Evolutionary conservation across 1,140 invertebrate species (phyloP).

Genomic region (Drosophila neocordata): DNA sequence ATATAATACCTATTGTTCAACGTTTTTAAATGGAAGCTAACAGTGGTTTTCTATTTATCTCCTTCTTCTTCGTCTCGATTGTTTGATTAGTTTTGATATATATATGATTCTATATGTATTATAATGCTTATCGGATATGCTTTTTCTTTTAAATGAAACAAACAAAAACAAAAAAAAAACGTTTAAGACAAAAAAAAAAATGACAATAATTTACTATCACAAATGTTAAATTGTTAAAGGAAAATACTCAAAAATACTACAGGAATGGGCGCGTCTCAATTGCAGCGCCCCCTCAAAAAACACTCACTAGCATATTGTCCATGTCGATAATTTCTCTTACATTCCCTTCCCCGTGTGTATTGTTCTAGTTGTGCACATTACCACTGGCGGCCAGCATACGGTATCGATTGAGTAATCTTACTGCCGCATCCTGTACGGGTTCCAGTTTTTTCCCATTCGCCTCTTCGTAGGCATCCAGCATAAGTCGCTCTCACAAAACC

Average conservation of each 20-base stretch:
- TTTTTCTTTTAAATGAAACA: slow-evolving; percentile 12
- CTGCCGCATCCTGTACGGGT: slow-evolving; percentile 60
- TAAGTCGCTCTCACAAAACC: slow-evolving; percentile 79
- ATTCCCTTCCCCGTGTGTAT: neutral
- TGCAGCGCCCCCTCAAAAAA: slow-evolving; percentile 18
- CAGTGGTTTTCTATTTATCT: slow-evolving; percentile 21
- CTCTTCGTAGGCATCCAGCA: slow-evolving; percentile 69
- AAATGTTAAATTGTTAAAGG: slow-evolving; percentile 56
- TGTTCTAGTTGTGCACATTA: slow-evolving; percentile 62
- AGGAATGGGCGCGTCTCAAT: slow-evolving; percentile 42
- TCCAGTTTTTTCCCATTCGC: slow-evolving; percentile 58
- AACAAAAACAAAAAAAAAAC: slow-evolving; percentile 9
- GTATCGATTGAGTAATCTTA: slow-evolving; percentile 66
- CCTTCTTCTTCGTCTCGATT: slow-evolving; percentile 13
- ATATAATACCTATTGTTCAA: slow-evolving; percentile 49
- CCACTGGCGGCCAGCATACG: slow-evolving; percentile 67
- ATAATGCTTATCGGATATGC: slow-evolving; percentile 55
- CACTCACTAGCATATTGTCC: slow-evolving; percentile 74
- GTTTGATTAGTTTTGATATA: slow-evolving; percentile 63
- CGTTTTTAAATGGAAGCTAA: slow-evolving; percentile 71
- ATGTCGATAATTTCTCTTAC: slow-evolving; percentile 11
- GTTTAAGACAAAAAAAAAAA: neutral
- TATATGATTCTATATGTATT: slow-evolving; percentile 36
- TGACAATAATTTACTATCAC: slow-evolving; percentile 59
- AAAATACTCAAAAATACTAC: slow-evolving; percentile 51